Evolutionary conservation across 2,797 vertebrate species (phyloP), one percentile per base, ranked within the genome.

Genomic region (Scomberomorus guttatus): DNA sequence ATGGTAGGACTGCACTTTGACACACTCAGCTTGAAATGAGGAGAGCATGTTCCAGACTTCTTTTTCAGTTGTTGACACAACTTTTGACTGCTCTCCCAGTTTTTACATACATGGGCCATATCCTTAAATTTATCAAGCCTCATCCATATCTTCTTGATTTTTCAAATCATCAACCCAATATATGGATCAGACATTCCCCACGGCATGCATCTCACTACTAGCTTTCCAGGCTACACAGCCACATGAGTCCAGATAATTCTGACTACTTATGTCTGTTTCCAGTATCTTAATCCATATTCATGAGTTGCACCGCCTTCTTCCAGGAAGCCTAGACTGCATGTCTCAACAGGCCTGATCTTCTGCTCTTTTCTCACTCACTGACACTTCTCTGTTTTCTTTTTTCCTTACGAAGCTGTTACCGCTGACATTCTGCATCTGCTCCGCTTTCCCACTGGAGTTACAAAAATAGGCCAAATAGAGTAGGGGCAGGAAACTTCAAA

Each of bases 391-490:
- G 29, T 76, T 67, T 75, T 77, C 63, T 13, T n/a, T n/a, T 29
- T 27, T 48, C 15, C 18, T 69, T 46, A 14, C 18, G 63, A 51
- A 66, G 73, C 11, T 80, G 52, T 25, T 68, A 27, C 48, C 46
- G 68, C 64, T 60, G 78, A 52, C 59, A 56, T 27, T 70, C 57
- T 63, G 24, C 59, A 8, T 69, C 29, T 71, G 44, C 50, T 74
- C 61, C 34, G 17, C 10, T 85, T 75, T 60, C 12, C 32, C n/a
- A 63, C 66, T 54, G 44, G 13, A 79, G 34, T 17, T 18, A 44
- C 48, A 71, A 57, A 73, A 84, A 85, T 58, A 87, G 61, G 62
- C 56, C 63, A 85, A 32, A 75, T 13, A 71, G 24, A 68, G 42
- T 0, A 48, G 17, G 5, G 18, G n/a, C n/a, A 27, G 10, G 18